Percentiles rank a stretch among this genome's conserved stretches.
Conservation (phyloP, 1,140 invertebrate species). For the Neodiprion lecontei region DNA sequence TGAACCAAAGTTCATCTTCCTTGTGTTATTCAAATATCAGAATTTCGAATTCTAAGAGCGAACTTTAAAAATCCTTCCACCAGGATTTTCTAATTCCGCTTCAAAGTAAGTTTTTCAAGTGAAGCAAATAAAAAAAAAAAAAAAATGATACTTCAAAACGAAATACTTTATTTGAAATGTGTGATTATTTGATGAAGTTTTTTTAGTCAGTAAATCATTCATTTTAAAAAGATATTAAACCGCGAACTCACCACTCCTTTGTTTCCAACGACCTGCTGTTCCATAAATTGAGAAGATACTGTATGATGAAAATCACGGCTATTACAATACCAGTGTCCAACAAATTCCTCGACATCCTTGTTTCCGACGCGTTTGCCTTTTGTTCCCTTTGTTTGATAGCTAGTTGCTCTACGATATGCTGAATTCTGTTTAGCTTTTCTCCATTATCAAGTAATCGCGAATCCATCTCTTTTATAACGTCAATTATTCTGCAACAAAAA, state of each 20-base stretch:
- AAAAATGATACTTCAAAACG: not conserved
- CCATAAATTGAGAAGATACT: conserved; percentile 53
- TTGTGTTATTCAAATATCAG: too few species aligned
- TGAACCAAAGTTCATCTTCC: too few species aligned
- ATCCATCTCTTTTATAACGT: conserved; percentile 53
- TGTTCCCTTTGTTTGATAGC: conserved; percentile 51
- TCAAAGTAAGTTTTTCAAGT: too few species aligned
- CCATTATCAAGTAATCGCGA: conserved; percentile 49
- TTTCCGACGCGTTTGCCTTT: conserved; percentile 47
- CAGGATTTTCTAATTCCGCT: too few species aligned
- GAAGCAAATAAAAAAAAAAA: not conserved
- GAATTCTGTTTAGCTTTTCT: conserved; percentile 57
- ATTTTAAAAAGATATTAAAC: too few species aligned
- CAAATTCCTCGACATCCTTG: conserved; percentile 49
- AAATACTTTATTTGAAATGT: not conserved
- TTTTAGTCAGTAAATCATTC: too few species aligned
- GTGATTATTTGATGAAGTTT: too few species aligned
- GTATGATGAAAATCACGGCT: conserved; percentile 50
- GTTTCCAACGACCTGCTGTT: conserved; percentile 28
- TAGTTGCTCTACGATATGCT: conserved; percentile 55
- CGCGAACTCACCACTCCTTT: conserved; percentile 30
- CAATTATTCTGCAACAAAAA: conserved; percentile 46
- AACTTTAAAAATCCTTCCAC: too few species aligned
- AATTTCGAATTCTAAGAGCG: too few species aligned
- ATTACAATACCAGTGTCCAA: conserved; percentile 54